A percentile compares a stretch with the other conserved stretches of the same genome.
Evolutionary conservation across 2,888 invertebrate genomes (phyloP).

Genomic region (Nomada fucata): DNA sequence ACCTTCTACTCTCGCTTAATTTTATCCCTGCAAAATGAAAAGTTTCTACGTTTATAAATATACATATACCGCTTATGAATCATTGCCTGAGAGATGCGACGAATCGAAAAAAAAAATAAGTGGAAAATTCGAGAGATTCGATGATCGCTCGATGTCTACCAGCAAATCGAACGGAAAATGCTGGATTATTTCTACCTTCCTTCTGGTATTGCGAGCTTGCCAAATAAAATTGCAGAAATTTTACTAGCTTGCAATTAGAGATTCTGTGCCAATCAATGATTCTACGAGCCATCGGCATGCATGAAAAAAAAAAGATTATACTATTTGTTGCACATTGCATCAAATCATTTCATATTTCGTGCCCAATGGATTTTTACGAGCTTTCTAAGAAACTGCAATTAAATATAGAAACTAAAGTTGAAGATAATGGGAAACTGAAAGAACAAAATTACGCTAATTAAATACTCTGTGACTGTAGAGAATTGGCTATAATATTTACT

Average conservation of each 20-base stretch:
- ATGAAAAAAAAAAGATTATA: neutral
- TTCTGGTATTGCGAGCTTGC: neutral
- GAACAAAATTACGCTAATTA: neutral
- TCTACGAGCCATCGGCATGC: slow-evolving; percentile 21
- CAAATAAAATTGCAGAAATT: too few species aligned
- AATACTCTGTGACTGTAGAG: neutral
- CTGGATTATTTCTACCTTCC: neutral
- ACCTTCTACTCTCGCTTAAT: slow-evolving; percentile 2
- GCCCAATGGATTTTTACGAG: slow-evolving; percentile 21
- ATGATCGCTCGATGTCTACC: neutral
- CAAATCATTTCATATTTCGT: slow-evolving; percentile 17
- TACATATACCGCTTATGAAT: neutral
- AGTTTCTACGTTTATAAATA: slow-evolving; percentile 26
- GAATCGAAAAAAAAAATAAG: neutral
- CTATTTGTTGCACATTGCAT: too few species aligned
- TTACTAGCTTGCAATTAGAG: slow-evolving; percentile 2
- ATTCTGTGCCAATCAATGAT: slow-evolving; percentile 35
- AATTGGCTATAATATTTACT: neutral
- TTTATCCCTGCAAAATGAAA: slow-evolving; percentile 5
- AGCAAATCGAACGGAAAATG: neutral
- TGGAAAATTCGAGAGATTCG: neutral
- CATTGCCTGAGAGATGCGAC: slow-evolving; percentile 15
- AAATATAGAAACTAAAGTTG: neutral
- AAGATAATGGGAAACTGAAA: neutral
- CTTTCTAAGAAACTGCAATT: neutral